A percentile compares a stretch with the other conserved stretches of the same genome.
These are phyloP conservation scores for Orthosia gothica DNA, from an alignment of 2,888 invertebrate species.

Conservation along the genomic window DNA sequence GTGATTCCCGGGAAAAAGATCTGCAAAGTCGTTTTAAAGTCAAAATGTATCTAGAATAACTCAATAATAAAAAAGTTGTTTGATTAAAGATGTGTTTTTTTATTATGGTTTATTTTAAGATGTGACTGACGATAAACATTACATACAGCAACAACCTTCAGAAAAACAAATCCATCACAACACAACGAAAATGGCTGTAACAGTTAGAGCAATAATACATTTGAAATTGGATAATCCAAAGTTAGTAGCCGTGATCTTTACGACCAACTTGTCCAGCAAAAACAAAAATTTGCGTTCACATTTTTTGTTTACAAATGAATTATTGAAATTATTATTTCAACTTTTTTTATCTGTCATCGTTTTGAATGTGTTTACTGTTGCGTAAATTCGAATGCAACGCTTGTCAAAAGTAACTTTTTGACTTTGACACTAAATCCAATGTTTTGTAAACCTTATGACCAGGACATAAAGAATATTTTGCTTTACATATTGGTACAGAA, in stretches of 20 bases:
- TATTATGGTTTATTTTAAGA: too few relatives aligned
- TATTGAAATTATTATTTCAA: background rate
- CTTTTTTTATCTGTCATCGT: conserved; percentile 10
- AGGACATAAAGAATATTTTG: background rate
- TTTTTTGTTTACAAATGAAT: conserved; percentile 16
- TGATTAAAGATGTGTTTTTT: too few relatives aligned
- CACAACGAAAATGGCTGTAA: too few relatives aligned
- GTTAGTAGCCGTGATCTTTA: too few relatives aligned
- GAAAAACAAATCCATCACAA: too few relatives aligned
- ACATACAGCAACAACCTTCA: too few relatives aligned
- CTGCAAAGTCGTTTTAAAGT: background rate
- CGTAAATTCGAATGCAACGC: conserved; percentile 40
- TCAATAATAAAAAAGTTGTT: background rate
- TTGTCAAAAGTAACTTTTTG: conserved; percentile 38
- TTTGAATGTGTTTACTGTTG: conserved; percentile 7
- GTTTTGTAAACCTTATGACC: fast-evolving
- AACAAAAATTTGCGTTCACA: conserved; percentile 1
- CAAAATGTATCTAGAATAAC: background rate
- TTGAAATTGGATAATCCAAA: too few relatives aligned
- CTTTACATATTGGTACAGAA: conserved; percentile 7
- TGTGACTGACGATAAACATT: too few relatives aligned
- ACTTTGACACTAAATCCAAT: background rate
- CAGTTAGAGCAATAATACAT: too few relatives aligned
- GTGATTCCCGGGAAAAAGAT: background rate
- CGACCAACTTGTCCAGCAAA: background rate